Base-by-base conservation (phyloP, 2,797 vertebrate genomes). In the Balearica regulorum region DNA sequence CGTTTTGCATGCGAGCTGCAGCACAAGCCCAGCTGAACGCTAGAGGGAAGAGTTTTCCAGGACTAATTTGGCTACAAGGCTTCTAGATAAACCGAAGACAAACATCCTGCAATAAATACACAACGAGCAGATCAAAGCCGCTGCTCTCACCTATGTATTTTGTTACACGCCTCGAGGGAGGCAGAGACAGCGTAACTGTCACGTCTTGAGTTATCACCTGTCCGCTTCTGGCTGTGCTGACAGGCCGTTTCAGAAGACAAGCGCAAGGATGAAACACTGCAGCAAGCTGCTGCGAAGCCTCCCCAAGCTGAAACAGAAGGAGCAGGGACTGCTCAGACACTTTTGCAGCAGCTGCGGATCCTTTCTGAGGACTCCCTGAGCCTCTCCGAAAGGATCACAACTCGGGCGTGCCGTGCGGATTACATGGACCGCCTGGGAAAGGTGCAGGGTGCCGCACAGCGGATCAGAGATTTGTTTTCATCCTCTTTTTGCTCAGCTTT, bases 21-120 rank as follows among this genome's bases (percentile, higher is more conserved):
- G 91, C 75, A 71, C 9, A 4, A 76, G 81, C 92, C 33, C 58
- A 9, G 72, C 46, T 71, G 62, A 96, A 95, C 91, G 35, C 96
- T 73, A 95, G 94, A 94, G 94, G 92, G 95, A 92, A 96, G 90
- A 93, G 89, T 91, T 87, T 54, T 41, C 90, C 93, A 92, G 73
- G 49, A 58, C 41, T 81, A 14, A 10, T 17, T 24, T 21, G 28
- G 18, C 80, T 68, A 9, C 19, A 10, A 11, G 70, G 12, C 54
- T 54, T 24, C 11, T 65, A 86, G 61, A 64, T 4, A 44, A 73
- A 66, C 22, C 26, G 8, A 17, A 71, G 69, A 66, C 61, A 66
- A 83, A 48, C 35, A 11, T 6, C 19, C 71, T 4, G 46, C 3
- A 4, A 28, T 55, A 29, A 82, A 71, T 2, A 28, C 61, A 6